These are phyloP conservation scores for Hydropsyche tenuis DNA, from an alignment of 1,140 invertebrate genomes.

Conservation along the genomic window DNA sequence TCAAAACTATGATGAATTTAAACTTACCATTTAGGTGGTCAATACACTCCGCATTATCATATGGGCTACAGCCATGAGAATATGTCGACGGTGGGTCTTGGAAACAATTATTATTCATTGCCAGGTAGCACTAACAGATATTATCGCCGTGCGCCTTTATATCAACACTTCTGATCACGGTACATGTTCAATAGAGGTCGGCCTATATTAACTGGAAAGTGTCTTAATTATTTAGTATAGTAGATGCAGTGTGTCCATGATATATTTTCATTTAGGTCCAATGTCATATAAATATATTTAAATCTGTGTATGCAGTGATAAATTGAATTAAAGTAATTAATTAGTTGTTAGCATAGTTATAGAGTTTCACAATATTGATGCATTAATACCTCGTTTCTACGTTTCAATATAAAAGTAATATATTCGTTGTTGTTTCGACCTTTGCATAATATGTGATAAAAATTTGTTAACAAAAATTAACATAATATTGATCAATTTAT, in stretches of 20 bases:
- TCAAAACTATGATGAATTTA: neutral
- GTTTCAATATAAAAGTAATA: too few species aligned
- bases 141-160: constrained; percentile 40
- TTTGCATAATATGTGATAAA: too few species aligned
- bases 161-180: constrained; percentile 47
- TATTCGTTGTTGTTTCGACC: too few species aligned
- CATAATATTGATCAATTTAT: too few species aligned
- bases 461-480: too few species aligned
- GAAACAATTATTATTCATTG: constrained; percentile 40
- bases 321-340: neutral
- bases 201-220: constrained; percentile 36
- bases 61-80: constrained; percentile 45
- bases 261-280: constrained; percentile 31
- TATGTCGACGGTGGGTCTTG: constrained; percentile 38
- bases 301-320: too few species aligned
- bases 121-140: constrained; percentile 28
- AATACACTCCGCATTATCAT: constrained; percentile 34
- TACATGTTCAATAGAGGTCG: constrained; percentile 27
- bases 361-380: too few species aligned
- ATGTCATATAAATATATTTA: constrained; percentile 6
- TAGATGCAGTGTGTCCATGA: constrained; percentile 31
- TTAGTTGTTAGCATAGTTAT: neutral
- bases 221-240: constrained; percentile 42
- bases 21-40: constrained; percentile 11
- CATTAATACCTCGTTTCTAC: too few species aligned